These are phyloP conservation scores for Palloptera scutellata DNA, from an alignment of 2,888 invertebrate genomes.

Conservation along the genomic window DNA sequence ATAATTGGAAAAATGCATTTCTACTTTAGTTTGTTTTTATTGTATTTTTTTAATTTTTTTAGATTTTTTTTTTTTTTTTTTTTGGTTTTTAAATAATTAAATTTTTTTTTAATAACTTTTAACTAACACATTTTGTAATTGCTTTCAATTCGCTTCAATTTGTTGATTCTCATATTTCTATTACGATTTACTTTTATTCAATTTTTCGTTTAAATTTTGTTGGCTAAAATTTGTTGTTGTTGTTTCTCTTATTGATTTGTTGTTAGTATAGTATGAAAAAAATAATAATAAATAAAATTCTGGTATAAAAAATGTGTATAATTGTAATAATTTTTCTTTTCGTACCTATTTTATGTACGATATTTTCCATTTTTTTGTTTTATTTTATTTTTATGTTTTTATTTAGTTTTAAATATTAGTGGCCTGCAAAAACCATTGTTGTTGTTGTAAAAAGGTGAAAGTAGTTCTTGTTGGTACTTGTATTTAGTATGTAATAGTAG, in stretches of 20 bases:
- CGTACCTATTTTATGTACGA: background rate
- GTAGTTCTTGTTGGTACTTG: too few relatives aligned
- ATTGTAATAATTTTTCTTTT: background rate
- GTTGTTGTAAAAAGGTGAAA: too few relatives aligned
- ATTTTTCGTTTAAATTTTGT: background rate
- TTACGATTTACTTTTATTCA: background rate
- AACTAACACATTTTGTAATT: conserved; percentile 21
- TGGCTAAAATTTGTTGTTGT: background rate
- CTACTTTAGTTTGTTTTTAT: conserved; percentile 11
- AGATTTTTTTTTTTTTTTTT: too few relatives aligned
- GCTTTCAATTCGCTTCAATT: conserved; percentile 31
- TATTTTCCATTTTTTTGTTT: background rate
- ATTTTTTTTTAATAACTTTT: background rate
- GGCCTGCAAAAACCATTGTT: too few relatives aligned
- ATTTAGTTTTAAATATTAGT: background rate
- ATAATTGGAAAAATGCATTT: conserved; percentile 20
- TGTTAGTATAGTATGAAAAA: too few relatives aligned
- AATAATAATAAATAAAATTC: too few relatives aligned
- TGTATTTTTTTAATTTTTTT: conserved; percentile 4
- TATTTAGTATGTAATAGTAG: too few relatives aligned
- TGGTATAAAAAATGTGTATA: too few relatives aligned
- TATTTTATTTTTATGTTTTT: background rate
- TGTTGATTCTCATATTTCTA: conserved; percentile 18
- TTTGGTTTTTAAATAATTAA: too few relatives aligned
- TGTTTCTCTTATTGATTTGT: background rate